A percentile compares a stretch with the other conserved stretches of the same genome.
phyloP scores from a whole-genome alignment of 2,113 vertebrate genomes.

The Otocyon megalotis region DNA sequence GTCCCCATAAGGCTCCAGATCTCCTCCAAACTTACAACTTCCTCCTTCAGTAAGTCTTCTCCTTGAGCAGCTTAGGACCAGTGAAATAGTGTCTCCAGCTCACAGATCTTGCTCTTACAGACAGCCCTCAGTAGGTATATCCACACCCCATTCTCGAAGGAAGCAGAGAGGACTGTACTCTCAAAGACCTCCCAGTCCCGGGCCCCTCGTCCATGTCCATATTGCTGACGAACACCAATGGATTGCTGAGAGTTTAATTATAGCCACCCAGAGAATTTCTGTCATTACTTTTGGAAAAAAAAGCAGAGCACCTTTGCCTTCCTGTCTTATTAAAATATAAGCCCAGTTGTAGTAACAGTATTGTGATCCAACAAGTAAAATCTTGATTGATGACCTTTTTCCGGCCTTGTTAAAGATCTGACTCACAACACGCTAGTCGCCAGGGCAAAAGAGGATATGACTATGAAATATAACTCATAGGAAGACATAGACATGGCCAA shows the following conservation, averaged over 20 bases:
- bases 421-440: accelerated
- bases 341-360: not conserved
- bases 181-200: not conserved
- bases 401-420: not conserved
- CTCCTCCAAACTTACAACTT: not conserved
- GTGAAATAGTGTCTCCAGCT: not conserved
- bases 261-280: not conserved
- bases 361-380: not conserved
- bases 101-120: not conserved
- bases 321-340: not conserved
- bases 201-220: accelerated
- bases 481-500: too few species aligned
- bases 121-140: not conserved
- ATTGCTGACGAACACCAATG: accelerated
- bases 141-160: accelerated
- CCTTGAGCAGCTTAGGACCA: not conserved
- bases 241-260: not conserved
- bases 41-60: not conserved
- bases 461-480: accelerated
- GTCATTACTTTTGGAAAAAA: not conserved
- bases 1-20: not conserved
- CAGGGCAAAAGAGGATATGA: not conserved
- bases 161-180: not conserved
- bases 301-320: not conserved
- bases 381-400: not conserved